Evolutionary conservation across 2,113 vertebrate species (phyloP), one percentile per base, ranked within the genome.

Genomic region (Dendropsophus ebraccatus): DNA sequence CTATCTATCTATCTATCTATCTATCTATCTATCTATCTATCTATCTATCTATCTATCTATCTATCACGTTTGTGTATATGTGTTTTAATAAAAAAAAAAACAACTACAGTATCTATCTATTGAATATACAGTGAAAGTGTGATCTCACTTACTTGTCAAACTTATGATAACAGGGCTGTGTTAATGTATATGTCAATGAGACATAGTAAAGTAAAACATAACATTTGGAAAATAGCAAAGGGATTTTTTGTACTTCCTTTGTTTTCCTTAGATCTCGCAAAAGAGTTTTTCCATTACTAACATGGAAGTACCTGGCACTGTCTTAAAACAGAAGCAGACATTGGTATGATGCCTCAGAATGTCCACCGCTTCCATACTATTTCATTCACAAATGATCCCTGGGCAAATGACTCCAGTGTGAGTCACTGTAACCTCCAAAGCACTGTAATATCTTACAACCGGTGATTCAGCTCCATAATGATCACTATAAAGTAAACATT

Each of bases 381-480:
- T 56, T 76, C 73, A 76, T 76, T 47, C 77, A 72, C 23, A 49
- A 77, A 56, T 23, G 54, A 79, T 77, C 89, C 90, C 87, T 87
- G 82, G 85, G 50, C 85, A 74, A 85, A 87, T 91, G 89, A 90
- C 90, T 92, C 25, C 86, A 83, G 87, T 88, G 88, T 94, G 89
- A 91, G 89, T 92, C 90, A 90, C 88, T 88, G 84, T 77, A 80
- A 88, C 89, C 88, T 90, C 88, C 88, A 85, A 86, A 84, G 89
- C 87, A 91, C 88, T 90, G 87, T 91, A 92, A 91, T 89, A 87
- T 87, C 84, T 58, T 93, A 87, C 91, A 92, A 92, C 88, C 76
- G 89, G 85, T 91, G 92, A 90, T 88, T 92, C 90, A 91, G 87
- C 86, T 90, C 88, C 89, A 84, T 83, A 88, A 87, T 89, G 88